phyloP scores from a whole-genome alignment of 2,113 vertebrate species.

The Macaca mulatta region DNA sequence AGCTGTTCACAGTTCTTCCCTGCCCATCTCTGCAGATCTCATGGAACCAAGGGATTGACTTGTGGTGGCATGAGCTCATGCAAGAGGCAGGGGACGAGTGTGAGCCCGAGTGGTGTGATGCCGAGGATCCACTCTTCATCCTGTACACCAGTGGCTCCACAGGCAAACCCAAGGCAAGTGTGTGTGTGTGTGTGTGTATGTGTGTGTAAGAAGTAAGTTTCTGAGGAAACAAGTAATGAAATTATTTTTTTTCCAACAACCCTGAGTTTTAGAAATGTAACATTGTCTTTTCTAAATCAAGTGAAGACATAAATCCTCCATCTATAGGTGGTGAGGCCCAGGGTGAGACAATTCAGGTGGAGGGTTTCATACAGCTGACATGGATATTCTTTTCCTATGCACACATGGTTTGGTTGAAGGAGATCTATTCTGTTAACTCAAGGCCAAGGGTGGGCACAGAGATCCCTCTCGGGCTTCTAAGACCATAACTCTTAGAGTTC shows the following conservation, averaged over 20 bases:
- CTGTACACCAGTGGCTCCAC: constrained; percentile 98
- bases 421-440: constrained; percentile 8
- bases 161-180: constrained; percentile 94
- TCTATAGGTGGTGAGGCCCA: not conserved
- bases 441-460: not conserved
- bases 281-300: constrained; percentile 38
- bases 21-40: constrained; percentile 84
- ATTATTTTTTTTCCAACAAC: constrained; percentile 1
- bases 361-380: not conserved
- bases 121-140: constrained; percentile 96
- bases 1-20: constrained; percentile 31
- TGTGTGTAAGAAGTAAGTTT: not conserved
- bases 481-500: not conserved
- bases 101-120: constrained; percentile 96
- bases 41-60: constrained; percentile 91
- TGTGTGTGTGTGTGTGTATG: not conserved
- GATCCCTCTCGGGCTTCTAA: not conserved
- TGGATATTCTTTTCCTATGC: not conserved
- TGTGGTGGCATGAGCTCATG: constrained; percentile 94
- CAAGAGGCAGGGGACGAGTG: constrained; percentile 88
- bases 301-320: constrained; percentile 31
- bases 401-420: not conserved
- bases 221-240: not conserved
- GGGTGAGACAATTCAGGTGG: not conserved
- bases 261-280: constrained; percentile 30